Percentiles rank a stretch among this genome's conserved stretches.
Evolutionary conservation across 2,797 vertebrate species (phyloP).

Genomic region (Gambelia wislizenii): DNA sequence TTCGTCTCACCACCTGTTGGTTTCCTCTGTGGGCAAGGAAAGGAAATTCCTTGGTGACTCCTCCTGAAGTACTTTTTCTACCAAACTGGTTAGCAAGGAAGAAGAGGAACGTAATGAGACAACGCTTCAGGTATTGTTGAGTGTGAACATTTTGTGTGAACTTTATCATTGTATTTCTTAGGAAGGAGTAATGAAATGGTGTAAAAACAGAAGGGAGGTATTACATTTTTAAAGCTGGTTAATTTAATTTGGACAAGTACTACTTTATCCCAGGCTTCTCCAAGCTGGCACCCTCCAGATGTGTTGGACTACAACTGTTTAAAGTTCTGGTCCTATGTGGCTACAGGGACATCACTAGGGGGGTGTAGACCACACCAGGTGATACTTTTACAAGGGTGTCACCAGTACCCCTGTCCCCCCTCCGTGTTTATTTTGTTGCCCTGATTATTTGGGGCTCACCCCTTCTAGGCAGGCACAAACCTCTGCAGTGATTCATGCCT

Average conservation of each 20-base stretch:
- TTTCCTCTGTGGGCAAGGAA: neutral
- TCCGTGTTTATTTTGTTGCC: too few relatives aligned
- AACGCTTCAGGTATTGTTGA: neutral
- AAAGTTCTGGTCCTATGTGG: too few relatives aligned
- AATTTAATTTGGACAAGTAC: neutral
- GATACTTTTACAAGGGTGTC: too few relatives aligned
- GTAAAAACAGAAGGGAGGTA: neutral
- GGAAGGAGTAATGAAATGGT: neutral
- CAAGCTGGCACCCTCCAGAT: neutral
- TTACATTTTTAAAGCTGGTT: neutral
- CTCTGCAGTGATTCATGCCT: too few relatives aligned
- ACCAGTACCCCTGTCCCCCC: too few relatives aligned
- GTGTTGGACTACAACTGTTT: neutral
- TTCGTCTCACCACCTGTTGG: neutral
- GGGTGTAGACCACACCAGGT: too few relatives aligned
- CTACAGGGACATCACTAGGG: too few relatives aligned
- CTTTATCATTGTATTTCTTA: neutral
- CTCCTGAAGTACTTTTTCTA: neutral
- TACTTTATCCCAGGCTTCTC: neutral
- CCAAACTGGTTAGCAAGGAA: neutral
- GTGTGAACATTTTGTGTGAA: neutral
- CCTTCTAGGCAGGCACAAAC: too few relatives aligned
- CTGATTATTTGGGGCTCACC: too few relatives aligned
- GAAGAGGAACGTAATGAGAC: neutral
- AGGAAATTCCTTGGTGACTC: neutral